Percentiles rank a stretch among this genome's conserved stretches.
phyloP scores from a whole-genome alignment of 1,140 invertebrate genomes.

The Zaprionus ornatus region DNA sequence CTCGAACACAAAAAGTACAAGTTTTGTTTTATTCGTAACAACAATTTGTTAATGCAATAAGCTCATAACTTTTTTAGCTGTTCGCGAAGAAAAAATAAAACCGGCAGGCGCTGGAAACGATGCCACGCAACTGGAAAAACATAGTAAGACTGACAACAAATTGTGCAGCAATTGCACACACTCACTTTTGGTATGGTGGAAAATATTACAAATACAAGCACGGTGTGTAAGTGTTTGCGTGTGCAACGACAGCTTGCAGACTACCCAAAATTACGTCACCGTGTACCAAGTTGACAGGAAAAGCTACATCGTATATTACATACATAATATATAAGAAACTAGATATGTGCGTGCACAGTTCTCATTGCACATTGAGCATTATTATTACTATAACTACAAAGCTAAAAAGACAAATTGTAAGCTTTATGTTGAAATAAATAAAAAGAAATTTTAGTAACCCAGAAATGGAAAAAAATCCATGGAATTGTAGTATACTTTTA shows the following conservation, averaged over 20 bases:
- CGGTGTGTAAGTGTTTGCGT: constrained; percentile 5
- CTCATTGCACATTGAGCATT: neutral
- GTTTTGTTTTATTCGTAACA: neutral
- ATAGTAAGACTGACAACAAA: constrained; percentile 41
- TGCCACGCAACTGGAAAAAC: constrained; percentile 74
- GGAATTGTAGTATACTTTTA: constrained; percentile 7
- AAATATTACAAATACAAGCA: constrained; percentile 20
- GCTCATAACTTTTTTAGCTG: constrained; percentile 12
- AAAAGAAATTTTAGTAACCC: neutral
- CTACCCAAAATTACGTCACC: constrained; percentile 57
- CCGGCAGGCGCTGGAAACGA: constrained; percentile 62
- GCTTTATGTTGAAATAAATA: too few species aligned
- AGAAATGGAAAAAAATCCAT: neutral
- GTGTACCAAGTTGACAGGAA: constrained; percentile 25
- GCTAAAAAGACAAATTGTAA: too few species aligned
- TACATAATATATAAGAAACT: neutral
- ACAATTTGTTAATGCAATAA: neutral
- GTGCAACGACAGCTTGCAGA: constrained; percentile 38
- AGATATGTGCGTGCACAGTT: neutral
- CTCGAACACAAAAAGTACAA: neutral
- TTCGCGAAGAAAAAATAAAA: constrained; percentile 50
- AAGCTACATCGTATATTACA: neutral
- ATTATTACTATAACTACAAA: too few species aligned
- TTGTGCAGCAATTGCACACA: constrained; percentile 56
- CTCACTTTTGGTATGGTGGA: constrained; percentile 35